phyloP scores from a whole-genome alignment of 1,140 invertebrate genomes.

The Cotesia glomerata region DNA sequence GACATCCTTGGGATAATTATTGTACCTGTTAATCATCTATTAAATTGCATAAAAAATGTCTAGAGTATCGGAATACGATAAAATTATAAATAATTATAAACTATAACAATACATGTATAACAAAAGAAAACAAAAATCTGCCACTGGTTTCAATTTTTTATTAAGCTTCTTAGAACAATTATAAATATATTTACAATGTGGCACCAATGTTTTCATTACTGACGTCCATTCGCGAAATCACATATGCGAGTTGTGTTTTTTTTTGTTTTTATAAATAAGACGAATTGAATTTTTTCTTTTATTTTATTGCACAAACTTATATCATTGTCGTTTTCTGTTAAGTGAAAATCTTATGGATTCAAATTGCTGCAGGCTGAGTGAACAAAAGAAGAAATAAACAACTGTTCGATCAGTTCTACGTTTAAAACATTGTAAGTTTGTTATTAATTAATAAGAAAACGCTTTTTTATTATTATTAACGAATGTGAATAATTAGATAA shows the following conservation, averaged over 20 bases:
- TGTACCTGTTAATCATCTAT: slow-evolving; percentile 14
- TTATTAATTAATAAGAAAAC: not conserved
- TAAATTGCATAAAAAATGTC: slow-evolving; percentile 2
- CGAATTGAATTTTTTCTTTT: not conserved
- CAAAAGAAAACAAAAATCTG: not conserved
- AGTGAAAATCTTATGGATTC: too few relatives aligned
- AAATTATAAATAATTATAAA: not conserved
- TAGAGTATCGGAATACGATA: not conserved
- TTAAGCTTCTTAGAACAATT: not conserved
- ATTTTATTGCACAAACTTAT: too few relatives aligned
- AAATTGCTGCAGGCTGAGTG: not conserved
- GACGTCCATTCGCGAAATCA: not conserved
- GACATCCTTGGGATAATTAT: not conserved
- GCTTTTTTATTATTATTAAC: not conserved
- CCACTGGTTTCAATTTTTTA: not conserved
- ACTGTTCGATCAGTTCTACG: not conserved
- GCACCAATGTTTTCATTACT: slow-evolving; percentile 5
- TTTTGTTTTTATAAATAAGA: not conserved
- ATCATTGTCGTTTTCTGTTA: too few relatives aligned
- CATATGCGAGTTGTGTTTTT: not conserved
- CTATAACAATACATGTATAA: not conserved
- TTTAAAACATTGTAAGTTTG: not conserved
- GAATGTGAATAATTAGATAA: not conserved
- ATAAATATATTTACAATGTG: slow-evolving; percentile 1
- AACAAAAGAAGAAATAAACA: not conserved